phyloP scores from a whole-genome alignment of 2,888 invertebrate genomes.

The Cephus runcator region DNA sequence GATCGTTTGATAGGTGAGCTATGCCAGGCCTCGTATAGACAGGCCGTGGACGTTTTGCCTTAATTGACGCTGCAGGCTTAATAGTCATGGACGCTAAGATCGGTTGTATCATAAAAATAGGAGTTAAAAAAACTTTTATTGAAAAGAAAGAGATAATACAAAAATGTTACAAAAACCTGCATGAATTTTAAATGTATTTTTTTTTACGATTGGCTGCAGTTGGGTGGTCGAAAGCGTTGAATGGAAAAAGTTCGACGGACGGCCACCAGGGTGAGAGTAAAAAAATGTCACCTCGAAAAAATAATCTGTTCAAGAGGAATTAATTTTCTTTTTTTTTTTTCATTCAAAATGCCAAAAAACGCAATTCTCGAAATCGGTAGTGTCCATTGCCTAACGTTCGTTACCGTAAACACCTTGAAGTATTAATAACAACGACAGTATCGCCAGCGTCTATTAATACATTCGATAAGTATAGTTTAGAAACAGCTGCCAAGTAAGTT shows the following conservation, averaged over 20 bases:
- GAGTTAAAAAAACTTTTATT: background rate
- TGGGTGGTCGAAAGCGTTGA: background rate
- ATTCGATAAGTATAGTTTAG: slow-evolving; percentile 35
- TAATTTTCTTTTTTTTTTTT: background rate
- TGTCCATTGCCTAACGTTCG: background rate
- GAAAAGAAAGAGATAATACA: background rate
- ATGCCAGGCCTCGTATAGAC: too few species aligned
- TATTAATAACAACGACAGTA: slow-evolving; percentile 44
- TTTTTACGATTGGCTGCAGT: background rate
- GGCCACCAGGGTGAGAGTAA: background rate
- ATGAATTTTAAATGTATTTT: background rate
- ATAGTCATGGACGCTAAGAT: background rate
- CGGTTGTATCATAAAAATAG: background rate
- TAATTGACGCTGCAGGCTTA: background rate
- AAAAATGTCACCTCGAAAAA: background rate
- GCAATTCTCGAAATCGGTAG: background rate
- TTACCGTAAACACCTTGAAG: slow-evolving; percentile 39
- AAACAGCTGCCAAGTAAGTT: slow-evolving; percentile 34
- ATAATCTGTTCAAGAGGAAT: background rate
- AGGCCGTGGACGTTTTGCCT: too few species aligned
- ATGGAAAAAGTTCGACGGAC: background rate
- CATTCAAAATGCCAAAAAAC: background rate
- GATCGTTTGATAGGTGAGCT: background rate
- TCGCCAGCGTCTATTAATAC: slow-evolving; percentile 37
- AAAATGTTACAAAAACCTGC: background rate